Percentiles rank a stretch among this genome's conserved stretches.
Evolutionary conservation across 1,140 invertebrate genomes (phyloP).

Genomic region (Battus philenor): DNA sequence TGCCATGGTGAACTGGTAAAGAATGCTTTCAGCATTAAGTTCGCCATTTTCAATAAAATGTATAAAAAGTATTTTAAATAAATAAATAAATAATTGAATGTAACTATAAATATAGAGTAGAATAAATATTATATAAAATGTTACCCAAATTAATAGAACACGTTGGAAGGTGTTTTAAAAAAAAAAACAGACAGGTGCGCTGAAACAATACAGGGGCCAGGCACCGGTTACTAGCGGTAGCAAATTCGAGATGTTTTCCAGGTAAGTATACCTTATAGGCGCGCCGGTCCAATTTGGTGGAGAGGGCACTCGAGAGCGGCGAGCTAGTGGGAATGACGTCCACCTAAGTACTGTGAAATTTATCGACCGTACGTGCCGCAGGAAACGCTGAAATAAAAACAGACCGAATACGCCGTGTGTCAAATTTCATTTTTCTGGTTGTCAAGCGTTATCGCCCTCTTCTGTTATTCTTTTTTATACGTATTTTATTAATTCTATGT

Average conservation of each 20-base stretch:
- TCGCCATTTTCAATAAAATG: no score
- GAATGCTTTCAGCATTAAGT: no score
- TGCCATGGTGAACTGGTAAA: no score
- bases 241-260: constrained; percentile 31
- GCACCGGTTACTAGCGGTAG: constrained; percentile 20
- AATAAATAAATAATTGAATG: no score
- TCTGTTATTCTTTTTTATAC: no score
- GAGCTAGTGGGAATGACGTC: constrained; percentile 55
- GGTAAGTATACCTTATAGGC: constrained; percentile 36
- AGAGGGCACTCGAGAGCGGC: constrained; percentile 44
- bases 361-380: constrained; percentile 58
- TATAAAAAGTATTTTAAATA: no score
- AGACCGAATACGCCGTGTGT: constrained; percentile 42
- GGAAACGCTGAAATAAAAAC: constrained; percentile 62
- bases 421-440: constrained; percentile 45
- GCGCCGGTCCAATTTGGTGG: constrained; percentile 52
- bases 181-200: not conserved
- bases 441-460: constrained; percentile 17
- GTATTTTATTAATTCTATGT: no score
- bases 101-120: no score
- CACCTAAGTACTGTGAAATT: constrained; percentile 62
- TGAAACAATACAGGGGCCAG: not conserved
- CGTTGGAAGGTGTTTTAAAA: no score
- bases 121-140: no score
- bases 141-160: no score